A percentile compares a stretch with the other conserved stretches of the same genome.
Evolutionary conservation across 2,113 vertebrate species (phyloP).

Genomic region (Chamaetylas fuelleborni): DNA sequence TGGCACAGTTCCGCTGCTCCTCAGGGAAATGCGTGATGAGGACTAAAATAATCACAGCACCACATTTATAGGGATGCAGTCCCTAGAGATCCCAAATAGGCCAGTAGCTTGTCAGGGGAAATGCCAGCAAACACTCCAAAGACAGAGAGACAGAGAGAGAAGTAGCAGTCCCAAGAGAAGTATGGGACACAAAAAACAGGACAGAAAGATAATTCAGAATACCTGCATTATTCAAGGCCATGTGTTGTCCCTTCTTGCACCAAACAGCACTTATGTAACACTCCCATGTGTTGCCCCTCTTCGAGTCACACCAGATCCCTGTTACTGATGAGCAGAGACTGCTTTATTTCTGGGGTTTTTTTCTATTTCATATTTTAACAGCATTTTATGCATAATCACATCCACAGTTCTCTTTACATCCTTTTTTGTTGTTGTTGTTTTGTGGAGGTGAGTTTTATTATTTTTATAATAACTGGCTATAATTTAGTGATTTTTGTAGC

Average conservation of each 20-base stretch:
- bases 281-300: neutral
- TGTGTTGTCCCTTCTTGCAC: neutral
- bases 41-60: neutral
- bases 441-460: neutral
- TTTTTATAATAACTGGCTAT: neutral
- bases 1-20: neutral
- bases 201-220: neutral
- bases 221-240: neutral
- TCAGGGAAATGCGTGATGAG: rapidly evolving
- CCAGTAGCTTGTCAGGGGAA: neutral
- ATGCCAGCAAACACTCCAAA: neutral
- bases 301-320: neutral
- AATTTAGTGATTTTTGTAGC: neutral
- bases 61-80: neutral
- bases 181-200: neutral
- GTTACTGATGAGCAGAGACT: neutral
- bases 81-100: neutral
- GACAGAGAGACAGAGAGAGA: neutral
- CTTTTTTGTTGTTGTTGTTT: neutral
- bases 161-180: neutral
- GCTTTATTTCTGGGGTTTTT: neutral
- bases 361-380: neutral
- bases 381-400: neutral
- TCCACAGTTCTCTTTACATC: neutral
- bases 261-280: neutral